Evolutionary conservation across 2,797 vertebrate species (phyloP), one percentile per base, ranked within the genome.

Genomic region (Notolepis coatsorum): DNA sequence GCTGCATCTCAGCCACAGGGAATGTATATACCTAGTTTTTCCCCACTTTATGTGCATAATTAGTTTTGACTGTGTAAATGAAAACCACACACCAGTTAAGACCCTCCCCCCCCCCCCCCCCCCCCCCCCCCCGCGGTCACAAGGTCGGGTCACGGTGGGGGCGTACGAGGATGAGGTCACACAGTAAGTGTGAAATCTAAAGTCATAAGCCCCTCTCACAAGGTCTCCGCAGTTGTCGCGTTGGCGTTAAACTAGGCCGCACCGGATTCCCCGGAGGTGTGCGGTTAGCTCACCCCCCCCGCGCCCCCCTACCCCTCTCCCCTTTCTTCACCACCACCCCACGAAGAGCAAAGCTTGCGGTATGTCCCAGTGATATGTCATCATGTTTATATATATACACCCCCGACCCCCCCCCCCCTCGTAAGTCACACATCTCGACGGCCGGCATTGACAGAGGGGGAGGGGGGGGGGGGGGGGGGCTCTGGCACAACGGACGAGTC

Each of bases 341-440:
- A 6, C 46, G 41, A 2, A 54, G 37, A 79, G 65, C 62, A 77
- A 83, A 77, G 59, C 78, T 71, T 62, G 30, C 58, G 75, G 64
- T 53, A 74, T 72, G 71, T 81, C 64, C 74, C 58, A 38, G 70
- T 61, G 61, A 67, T 79, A 81, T 82, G 79, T 82, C 82, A 82
- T 72, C 70, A 46, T 71, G 71, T 80, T 81, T 90, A 84, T 89
- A 87, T 80, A 76, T 87, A 85, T 50, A 42, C 62, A 28, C 27
- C n/a, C n/a, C n/a, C 51, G 2, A 43, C n/a, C n/a, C n/a, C n/a
- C n/a, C n/a, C n/a, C 61, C 54, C 58, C 56, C 23, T 61, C 75
- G 52, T 79, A 62, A 70, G 70, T 78, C 68, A 74, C 86, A 90
- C 87, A 91, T 90, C 84, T 90, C 85, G 79, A 76, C 53, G 21